Conservation (phyloP, 2,797 vertebrate genomes). For the Oreonectes daqikongensis region DNA sequence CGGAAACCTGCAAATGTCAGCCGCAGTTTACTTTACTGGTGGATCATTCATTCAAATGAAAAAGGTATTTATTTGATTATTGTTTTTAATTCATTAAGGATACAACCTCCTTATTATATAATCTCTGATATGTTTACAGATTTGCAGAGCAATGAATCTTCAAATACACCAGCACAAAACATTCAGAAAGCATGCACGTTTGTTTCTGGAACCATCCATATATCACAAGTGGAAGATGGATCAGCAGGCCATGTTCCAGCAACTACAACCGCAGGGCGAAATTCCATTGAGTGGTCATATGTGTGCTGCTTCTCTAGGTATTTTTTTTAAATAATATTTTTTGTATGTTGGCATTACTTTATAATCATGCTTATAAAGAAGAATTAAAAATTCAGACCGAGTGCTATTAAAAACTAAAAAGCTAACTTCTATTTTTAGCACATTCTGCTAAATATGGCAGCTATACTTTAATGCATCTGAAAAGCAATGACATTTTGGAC, state of each 20-base stretch:
- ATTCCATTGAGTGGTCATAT: neutral
- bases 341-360: neutral
- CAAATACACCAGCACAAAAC: neutral
- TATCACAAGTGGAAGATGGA: too few species aligned
- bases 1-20: slow-evolving; percentile 4
- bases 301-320: neutral
- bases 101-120: neutral
- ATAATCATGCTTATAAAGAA: neutral
- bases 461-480: neutral
- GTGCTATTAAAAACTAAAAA: too few species aligned
- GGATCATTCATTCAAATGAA: slow-evolving; percentile 2
- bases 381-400: too few species aligned
- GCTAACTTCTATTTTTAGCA: neutral
- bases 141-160: slow-evolving; percentile 10
- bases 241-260: too few species aligned
- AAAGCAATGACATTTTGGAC: neutral
- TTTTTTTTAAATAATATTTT: neutral
- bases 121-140: neutral
- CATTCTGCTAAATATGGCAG: neutral
- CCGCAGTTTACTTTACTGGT: neutral
- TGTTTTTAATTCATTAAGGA: neutral
- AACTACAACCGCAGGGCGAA: too few species aligned
- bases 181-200: too few species aligned
- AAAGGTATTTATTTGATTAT: neutral
- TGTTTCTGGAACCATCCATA: too few species aligned